Conservation (phyloP, 2,113 vertebrate species). For the Notiomystis cincta region DNA sequence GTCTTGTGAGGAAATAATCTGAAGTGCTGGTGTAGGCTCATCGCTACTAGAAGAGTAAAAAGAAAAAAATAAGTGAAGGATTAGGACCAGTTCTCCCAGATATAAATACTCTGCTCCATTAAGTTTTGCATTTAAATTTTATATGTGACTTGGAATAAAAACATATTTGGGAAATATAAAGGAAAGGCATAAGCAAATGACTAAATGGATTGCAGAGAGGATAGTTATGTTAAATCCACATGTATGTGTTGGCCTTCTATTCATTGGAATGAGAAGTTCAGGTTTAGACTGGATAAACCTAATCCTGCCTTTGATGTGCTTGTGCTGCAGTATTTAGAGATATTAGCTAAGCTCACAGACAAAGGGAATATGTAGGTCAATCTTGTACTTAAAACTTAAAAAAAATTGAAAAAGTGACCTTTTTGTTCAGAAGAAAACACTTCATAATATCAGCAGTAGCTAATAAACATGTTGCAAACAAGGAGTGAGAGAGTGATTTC, state of each 20-base stretch:
- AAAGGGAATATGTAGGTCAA: not conserved
- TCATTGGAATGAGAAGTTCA: not conserved
- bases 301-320: constrained; percentile 42
- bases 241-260: not conserved
- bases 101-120: not conserved
- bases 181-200: not conserved
- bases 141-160: not conserved
- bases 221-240: not conserved
- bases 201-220: not conserved
- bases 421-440: not conserved
- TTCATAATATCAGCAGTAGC: not conserved
- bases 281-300: constrained; percentile 11
- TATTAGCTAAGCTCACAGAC: not conserved
- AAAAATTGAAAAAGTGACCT: not conserved
- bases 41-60: not conserved
- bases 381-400: not conserved
- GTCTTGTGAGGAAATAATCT: not conserved
- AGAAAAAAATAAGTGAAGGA: not conserved
- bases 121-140: not conserved
- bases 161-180: not conserved
- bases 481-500: not conserved
- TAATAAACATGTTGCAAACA: not conserved
- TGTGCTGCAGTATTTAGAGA: not conserved
- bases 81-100: not conserved
- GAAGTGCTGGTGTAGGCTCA: not conserved